These are phyloP conservation scores for Cephus pulcher DNA, from an alignment of 2,888 invertebrate genomes.

Conservation along the genomic window DNA sequence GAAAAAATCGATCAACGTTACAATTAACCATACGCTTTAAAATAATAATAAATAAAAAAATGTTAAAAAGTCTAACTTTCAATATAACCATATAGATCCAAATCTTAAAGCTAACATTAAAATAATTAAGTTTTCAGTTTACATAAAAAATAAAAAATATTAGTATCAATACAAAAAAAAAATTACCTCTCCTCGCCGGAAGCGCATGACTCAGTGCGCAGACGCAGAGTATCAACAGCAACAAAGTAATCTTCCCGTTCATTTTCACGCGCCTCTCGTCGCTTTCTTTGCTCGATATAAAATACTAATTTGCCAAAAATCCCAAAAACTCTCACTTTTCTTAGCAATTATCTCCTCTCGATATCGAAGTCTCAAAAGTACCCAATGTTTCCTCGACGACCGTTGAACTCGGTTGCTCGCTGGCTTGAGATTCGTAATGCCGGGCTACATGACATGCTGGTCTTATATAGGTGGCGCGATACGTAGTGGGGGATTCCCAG, in stretches of 20 bases:
- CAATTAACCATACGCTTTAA: not conserved
- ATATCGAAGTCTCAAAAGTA: too few relatives aligned
- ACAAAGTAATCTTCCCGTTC: not conserved
- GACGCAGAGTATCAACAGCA: not conserved
- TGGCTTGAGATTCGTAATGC: conserved; percentile 20
- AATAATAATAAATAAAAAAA: too few relatives aligned
- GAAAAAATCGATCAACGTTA: not conserved
- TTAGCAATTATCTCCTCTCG: too few relatives aligned
- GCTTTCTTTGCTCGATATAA: too few relatives aligned
- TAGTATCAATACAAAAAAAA: too few relatives aligned
- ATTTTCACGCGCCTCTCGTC: not conserved
- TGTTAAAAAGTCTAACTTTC: too few relatives aligned
- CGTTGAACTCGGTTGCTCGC: not conserved
- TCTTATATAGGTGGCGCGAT: conserved; percentile 20
- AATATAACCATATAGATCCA: too few relatives aligned
- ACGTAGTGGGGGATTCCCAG: conserved; percentile 12
- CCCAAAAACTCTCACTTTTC: too few relatives aligned
- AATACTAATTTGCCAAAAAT: too few relatives aligned
- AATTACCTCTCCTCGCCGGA: conserved; percentile 2
- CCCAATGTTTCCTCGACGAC: too few relatives aligned
- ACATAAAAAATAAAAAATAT: not conserved
- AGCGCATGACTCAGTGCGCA: not conserved
- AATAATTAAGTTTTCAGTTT: too few relatives aligned
- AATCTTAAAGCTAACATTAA: too few relatives aligned
- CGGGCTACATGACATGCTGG: conserved; percentile 19